phyloP scores from a whole-genome alignment of 2,113 vertebrate genomes.

The Vidua macroura region DNA sequence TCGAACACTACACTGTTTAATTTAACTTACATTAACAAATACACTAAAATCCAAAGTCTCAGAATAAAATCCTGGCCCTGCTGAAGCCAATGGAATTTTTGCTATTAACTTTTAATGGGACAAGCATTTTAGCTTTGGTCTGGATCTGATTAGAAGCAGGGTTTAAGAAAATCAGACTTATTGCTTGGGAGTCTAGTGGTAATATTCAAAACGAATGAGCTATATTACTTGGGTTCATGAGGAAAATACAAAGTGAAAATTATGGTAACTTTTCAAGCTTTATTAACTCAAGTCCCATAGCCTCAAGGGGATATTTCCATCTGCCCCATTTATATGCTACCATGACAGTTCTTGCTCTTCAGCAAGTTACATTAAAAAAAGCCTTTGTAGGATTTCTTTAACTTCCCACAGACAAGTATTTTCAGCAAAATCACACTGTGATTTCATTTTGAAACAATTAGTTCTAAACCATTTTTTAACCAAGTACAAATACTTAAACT shows the following conservation, averaged over 20 bases:
- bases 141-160: conserved; percentile 36
- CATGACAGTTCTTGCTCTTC: conserved; percentile 9
- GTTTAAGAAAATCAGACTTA: conserved; percentile 56
- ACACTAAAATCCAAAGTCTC: neutral
- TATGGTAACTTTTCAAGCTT: conserved; percentile 60
- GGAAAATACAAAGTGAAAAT: conserved; percentile 57
- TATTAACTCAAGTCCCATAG: conserved; percentile 57
- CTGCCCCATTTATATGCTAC: conserved; percentile 35
- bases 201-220: conserved; percentile 47
- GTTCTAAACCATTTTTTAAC: neutral
- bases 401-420: neutral
- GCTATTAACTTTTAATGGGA: conserved; percentile 34
- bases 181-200: conserved; percentile 11
- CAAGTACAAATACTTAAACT: neutral
- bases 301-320: conserved; percentile 32
- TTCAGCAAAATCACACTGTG: neutral
- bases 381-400: neutral
- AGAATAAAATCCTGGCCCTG: neutral
- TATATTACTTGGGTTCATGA: conserved; percentile 46
- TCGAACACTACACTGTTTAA: neutral
- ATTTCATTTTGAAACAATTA: conserved; percentile 14
- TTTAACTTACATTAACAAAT: neutral
- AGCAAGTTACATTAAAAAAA: neutral
- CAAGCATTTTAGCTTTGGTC: conserved; percentile 23
- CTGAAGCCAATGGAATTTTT: conserved; percentile 25